Evolutionary conservation across 2,888 invertebrate genomes (phyloP), one percentile per base, ranked within the genome.

Genomic region (Drosophila neonasuta): DNA sequence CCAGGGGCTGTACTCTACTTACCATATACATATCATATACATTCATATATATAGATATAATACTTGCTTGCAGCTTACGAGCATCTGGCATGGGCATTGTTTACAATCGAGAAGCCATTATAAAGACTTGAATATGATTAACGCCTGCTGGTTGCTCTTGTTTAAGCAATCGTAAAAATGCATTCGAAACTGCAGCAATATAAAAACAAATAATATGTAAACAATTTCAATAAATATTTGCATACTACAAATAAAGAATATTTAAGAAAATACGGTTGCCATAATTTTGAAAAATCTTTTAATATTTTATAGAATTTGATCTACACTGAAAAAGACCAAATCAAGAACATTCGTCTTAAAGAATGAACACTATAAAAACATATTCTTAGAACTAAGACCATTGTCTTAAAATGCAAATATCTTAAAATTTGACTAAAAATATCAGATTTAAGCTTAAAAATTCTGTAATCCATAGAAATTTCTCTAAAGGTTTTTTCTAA

Each of bases 41-140:
- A 24, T 24, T 24, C 24, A 24, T 24, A 24, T 24, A 24, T 24
- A 24, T 24, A 24, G 1, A 6, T 24, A 24, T 24, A 24, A 24
- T 24, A 5, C 48, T 17, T 30, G 71, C 60, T 54, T 8, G 24
- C 32, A 36, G 73, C 54, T n/a, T 30, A 44, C 11, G 24, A 41
- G 15, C 32, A 77, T 59, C 54, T 46, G 50, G 13, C 41, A 20
- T 32, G 32, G 44, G 34, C 59, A 42, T 60, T 56, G 60, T 60
- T 56, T 46, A 46, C 60, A 42, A 48, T 36, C 36, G 52, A 45
- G 49, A 42, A 66, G 55, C 36, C 46, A 70, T 71, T 57, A 59
- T 36, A 46, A 24, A 13, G 36, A 34, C 45, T 56, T 56, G 10
- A 13, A 24, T 20, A 20, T 45, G 36, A 6, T 56, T 56, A 46